phyloP scores from a whole-genome alignment of 2,888 invertebrate genomes.

The Herminia tarsipennalis region DNA sequence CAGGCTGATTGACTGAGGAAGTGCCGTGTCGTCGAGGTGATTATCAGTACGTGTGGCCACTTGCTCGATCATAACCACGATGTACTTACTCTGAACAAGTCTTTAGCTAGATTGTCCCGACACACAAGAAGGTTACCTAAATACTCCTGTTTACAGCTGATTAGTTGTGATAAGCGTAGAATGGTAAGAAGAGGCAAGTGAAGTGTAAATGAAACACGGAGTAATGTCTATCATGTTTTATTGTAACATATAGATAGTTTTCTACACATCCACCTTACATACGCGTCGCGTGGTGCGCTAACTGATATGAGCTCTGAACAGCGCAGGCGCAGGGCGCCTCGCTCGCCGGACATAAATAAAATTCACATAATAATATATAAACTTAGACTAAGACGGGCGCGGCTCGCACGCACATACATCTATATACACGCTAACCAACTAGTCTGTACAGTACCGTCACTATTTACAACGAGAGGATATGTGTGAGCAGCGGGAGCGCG shows the following conservation, averaged over 20 bases:
- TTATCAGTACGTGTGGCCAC: too few relatives aligned
- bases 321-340: slow-evolving; percentile 43
- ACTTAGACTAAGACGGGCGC: slow-evolving; percentile 59
- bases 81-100: too few relatives aligned
- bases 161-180: too few relatives aligned
- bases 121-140: too few relatives aligned
- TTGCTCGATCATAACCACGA: too few relatives aligned
- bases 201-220: slow-evolving; percentile 57
- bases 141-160: too few relatives aligned
- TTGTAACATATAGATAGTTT: slow-evolving; percentile 82
- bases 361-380: slow-evolving; percentile 66
- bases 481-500: slow-evolving; percentile 52
- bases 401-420: slow-evolving; percentile 52
- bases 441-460: slow-evolving; percentile 59
- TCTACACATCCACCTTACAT: slow-evolving; percentile 81
- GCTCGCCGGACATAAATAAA: slow-evolving; percentile 63
- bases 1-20: too few relatives aligned
- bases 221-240: slow-evolving; percentile 78
- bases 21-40: too few relatives aligned
- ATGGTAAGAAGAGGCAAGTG: neutral
- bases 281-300: slow-evolving; percentile 70
- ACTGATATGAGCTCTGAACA: slow-evolving; percentile 80
- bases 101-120: too few relatives aligned
- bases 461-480: slow-evolving; percentile 66
- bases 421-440: slow-evolving; percentile 60